Percentiles rank a stretch among this genome's conserved stretches.
phyloP scores from a whole-genome alignment of 2,888 invertebrate genomes.

The Ctenicera cuprea region DNA sequence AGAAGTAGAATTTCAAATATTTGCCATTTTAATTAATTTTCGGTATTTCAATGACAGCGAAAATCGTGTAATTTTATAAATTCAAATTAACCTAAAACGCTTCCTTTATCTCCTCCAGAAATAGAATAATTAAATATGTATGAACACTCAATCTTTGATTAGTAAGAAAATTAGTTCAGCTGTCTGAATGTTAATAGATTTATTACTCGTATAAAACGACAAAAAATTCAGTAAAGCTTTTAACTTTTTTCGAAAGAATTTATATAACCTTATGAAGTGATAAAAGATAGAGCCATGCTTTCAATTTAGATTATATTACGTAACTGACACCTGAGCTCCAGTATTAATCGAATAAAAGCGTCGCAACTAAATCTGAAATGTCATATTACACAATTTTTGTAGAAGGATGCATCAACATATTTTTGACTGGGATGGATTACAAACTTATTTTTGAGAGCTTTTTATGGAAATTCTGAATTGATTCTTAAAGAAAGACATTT shows the following conservation, averaged over 20 bases:
- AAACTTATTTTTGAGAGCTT: no score
- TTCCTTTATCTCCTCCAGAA: neutral
- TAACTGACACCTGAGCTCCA: slow-evolving; percentile 33
- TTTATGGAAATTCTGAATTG: no score
- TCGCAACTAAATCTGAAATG: neutral
- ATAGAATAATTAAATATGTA: slow-evolving; percentile 19
- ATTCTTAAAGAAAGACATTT: no score
- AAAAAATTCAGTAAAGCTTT: slow-evolving; percentile 31
- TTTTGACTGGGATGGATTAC: no score
- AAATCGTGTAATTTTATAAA: neutral
- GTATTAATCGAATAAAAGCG: slow-evolving; percentile 28
- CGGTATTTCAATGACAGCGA: neutral
- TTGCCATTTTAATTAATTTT: neutral
- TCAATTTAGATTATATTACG: slow-evolving; percentile 52
- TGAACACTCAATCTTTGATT: slow-evolving; percentile 5
- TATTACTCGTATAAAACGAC: slow-evolving; percentile 23
- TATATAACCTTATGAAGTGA: slow-evolving; percentile 36
- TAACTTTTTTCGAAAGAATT: slow-evolving; percentile 24
- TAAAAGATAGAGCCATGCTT: slow-evolving; percentile 49
- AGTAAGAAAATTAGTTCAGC: slow-evolving; percentile 24
- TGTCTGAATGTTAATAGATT: slow-evolving; percentile 32
- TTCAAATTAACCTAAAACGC: neutral
- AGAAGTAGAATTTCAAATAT: neutral
- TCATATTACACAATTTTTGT: neutral
- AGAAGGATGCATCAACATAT: no score